Evolutionary conservation across 1,140 invertebrate genomes (phyloP), one percentile per base, ranked within the genome.

Genomic region (Heliothis virescens): DNA sequence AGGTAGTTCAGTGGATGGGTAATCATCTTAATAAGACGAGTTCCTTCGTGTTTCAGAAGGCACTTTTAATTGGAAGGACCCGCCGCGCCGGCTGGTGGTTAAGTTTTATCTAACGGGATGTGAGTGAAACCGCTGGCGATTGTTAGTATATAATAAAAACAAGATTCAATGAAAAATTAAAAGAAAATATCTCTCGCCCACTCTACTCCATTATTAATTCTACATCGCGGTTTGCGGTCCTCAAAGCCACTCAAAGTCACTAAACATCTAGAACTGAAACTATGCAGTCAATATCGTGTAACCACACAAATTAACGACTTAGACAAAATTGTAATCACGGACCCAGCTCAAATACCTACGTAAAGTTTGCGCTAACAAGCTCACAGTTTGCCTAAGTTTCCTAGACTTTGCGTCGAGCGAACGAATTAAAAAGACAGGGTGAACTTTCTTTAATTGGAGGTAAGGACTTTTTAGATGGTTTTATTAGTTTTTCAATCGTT

Each of bases 401-500:
- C 16, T 5, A 76, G 41, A 62, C 57, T 76, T 62, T 21, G 52
- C 16, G 47, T 63, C 16, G 53, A 41, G 57, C 29, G 48, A 60
- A 65, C 74, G 65, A 76, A 76, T 63, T 63, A 76, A 76, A 63
- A 76, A 63, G 74, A 76, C 74, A 76, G 74, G 2, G 41, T 9
- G 48, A 65, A 47, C 48, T 76, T 50, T 15, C 48, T 76, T 65
- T 50, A 76, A 76, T 76, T 76, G 74, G 74, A 76, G 74, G 60
- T 63, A 65, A 76, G 18, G 18, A 48, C 3, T 26, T 18, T 71
- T 71, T 71, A 52, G 62, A 71, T 53, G 16, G 41, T 67, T 52
- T 76, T 63, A 52, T 60, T 75, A 26, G 21, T 75, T 29, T 53
- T 48, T 16, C 18, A 55, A 75, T 50, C 47, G 57, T 52, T 63